phyloP scores from a whole-genome alignment of 1,140 invertebrate genomes.

The Geopemphigus sp. region DNA sequence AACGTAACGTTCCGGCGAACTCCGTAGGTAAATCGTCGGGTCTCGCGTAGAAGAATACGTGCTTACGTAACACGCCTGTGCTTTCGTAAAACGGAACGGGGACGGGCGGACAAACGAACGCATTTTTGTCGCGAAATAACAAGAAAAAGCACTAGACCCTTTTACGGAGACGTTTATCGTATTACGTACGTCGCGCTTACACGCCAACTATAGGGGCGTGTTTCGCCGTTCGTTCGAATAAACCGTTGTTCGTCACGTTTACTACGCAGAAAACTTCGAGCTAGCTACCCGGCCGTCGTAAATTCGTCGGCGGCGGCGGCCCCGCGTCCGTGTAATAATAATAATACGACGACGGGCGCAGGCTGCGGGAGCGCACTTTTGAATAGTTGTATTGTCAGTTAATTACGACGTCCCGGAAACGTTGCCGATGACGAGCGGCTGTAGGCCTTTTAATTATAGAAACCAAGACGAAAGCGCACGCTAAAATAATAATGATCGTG shows the following conservation, averaged over 20 bases:
- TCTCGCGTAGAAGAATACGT: too few species aligned
- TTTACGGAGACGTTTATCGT: background rate
- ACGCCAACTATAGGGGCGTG: background rate
- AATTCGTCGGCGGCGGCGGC: too few species aligned
- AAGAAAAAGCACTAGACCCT: conserved; percentile 35
- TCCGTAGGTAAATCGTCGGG: too few species aligned
- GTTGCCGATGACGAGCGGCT: too few species aligned
- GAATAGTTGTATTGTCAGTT: conserved; percentile 13
- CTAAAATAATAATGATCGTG: background rate
- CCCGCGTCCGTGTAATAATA: background rate
- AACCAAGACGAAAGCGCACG: background rate
- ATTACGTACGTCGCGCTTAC: background rate
- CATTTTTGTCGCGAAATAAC: conserved; percentile 22
- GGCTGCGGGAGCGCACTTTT: too few species aligned
- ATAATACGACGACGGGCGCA: conserved; percentile 16
- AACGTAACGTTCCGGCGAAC: too few species aligned
- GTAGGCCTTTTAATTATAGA: background rate
- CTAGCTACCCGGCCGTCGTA: background rate
- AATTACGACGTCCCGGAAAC: too few species aligned
- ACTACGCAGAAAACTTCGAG: background rate
- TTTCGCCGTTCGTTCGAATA: background rate
- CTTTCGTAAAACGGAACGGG: background rate
- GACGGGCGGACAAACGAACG: conserved; percentile 13
- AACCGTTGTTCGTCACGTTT: background rate
- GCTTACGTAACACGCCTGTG: background rate